A percentile compares a stretch with the other conserved stretches of the same genome.
phyloP scores from a whole-genome alignment of 2,888 invertebrate genomes.

The Scrobipalpa atriplicella region DNA sequence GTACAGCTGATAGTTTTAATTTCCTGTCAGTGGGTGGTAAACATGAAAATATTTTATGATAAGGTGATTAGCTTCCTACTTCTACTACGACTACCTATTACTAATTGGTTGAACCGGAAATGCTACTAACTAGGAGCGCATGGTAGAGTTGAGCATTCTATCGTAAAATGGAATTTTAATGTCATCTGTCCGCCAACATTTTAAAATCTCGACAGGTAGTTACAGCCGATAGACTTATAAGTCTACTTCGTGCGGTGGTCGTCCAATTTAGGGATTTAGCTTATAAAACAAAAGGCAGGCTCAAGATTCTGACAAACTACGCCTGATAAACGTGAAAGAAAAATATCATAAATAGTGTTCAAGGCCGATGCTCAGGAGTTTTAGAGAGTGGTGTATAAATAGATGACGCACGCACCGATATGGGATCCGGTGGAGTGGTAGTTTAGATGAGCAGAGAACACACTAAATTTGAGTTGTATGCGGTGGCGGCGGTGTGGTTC shows the following conservation, averaged over 20 bases:
- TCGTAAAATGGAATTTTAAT: no score
- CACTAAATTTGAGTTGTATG: constrained; percentile 51
- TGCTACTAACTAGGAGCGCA: constrained; percentile 35
- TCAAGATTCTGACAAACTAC: constrained; percentile 41
- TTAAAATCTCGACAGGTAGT: no score
- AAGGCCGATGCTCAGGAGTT: constrained; percentile 57
- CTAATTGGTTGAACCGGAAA: constrained; percentile 18
- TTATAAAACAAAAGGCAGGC: not conserved
- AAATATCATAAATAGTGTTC: constrained; percentile 47
- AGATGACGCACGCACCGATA: constrained; percentile 70
- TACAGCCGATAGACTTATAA: not conserved
- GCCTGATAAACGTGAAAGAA: constrained; percentile 61
- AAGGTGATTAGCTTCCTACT: constrained; percentile 14
- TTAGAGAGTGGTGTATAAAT: constrained; percentile 52
- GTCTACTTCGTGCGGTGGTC: not conserved
- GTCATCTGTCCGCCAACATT: no score
- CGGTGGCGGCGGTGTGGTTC: constrained; percentile 35
- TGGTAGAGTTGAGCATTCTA: not conserved
- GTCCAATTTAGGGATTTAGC: not conserved
- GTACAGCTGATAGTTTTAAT: constrained; percentile 53
- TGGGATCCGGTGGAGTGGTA: constrained; percentile 56
- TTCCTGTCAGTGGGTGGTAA: constrained; percentile 52
- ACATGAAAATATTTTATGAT: constrained; percentile 26
- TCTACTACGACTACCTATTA: not conserved
- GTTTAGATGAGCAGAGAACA: constrained; percentile 34